Percentiles rank a stretch among this genome's conserved stretches.
Conservation (phyloP, 2,888 invertebrate species). For the Carpatolechia fugitivella region DNA sequence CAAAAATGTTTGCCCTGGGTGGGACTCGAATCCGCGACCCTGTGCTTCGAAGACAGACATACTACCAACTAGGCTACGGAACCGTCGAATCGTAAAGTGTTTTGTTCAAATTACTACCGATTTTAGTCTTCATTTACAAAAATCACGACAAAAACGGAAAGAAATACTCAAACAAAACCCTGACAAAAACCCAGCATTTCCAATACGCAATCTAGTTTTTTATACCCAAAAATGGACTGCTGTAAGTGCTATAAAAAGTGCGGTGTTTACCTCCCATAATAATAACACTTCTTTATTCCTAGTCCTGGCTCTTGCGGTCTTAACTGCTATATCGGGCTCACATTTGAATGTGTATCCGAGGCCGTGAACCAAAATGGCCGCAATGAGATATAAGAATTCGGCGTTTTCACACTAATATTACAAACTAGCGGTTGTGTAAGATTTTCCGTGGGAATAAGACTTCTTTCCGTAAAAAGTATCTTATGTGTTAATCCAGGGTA, state of each 20-base stretch:
- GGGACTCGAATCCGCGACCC: too few relatives aligned
- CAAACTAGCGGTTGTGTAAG: too few relatives aligned
- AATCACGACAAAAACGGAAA: neutral
- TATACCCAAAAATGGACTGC: neutral
- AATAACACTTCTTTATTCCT: conserved; percentile 14
- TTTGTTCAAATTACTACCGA: too few relatives aligned
- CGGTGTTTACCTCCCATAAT: conserved; percentile 15
- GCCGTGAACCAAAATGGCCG: conserved; percentile 30
- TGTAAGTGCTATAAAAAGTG: neutral
- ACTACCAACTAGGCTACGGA: too few relatives aligned
- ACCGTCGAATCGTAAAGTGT: too few relatives aligned
- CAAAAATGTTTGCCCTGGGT: too few relatives aligned
- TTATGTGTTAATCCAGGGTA: too few relatives aligned
- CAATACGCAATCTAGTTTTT: neutral
- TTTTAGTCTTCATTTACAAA: too few relatives aligned
- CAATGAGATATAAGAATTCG: conserved; percentile 19
- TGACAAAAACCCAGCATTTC: neutral
- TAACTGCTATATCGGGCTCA: conserved; percentile 64
- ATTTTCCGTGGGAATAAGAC: too few relatives aligned
- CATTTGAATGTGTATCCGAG: conserved; percentile 62
- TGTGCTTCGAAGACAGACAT: too few relatives aligned
- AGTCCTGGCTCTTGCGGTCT: conserved; percentile 38
- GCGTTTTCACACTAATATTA: too few relatives aligned
- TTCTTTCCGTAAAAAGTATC: too few relatives aligned
- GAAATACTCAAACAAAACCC: neutral